Evolutionary conservation across 2,888 invertebrate genomes (phyloP).

Genomic region (Gasteruption jaculator): DNA sequence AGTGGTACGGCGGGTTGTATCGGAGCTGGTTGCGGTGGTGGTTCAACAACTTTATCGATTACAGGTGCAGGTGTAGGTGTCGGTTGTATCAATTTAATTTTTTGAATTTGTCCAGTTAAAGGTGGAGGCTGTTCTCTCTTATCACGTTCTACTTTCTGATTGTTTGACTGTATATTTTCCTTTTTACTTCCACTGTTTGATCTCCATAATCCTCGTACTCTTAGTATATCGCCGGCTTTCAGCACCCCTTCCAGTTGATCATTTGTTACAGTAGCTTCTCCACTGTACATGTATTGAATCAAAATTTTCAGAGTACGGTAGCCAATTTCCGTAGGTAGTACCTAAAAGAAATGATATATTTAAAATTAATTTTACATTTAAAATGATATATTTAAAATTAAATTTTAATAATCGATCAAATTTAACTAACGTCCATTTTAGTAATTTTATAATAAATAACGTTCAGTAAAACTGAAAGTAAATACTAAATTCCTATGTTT

Average conservation of each 20-base stretch:
- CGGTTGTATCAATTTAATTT: constrained; percentile 46
- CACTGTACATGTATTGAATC: constrained; percentile 83
- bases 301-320: constrained; percentile 75
- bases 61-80: constrained; percentile 24
- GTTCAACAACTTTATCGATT: constrained; percentile 35
- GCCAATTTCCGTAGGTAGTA: constrained; percentile 77
- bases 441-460: too few species aligned
- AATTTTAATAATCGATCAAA: too few species aligned
- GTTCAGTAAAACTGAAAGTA: too few species aligned
- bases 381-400: constrained; percentile 5
- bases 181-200: constrained; percentile 43
- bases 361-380: constrained; percentile 7
- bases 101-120: constrained; percentile 42
- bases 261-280: constrained; percentile 80
- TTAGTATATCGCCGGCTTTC: constrained; percentile 76
- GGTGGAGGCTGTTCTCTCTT: constrained; percentile 41
- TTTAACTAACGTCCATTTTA: too few species aligned
- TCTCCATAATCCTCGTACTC: constrained; percentile 77
- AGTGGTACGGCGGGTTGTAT: constrained; percentile 24
- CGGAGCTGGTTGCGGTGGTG: constrained; percentile 25
- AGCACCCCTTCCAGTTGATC: constrained; percentile 77
- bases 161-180: constrained; percentile 46
- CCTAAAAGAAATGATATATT: constrained; percentile 44
- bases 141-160: constrained; percentile 57
- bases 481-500: too few species aligned